Evolutionary conservation across 2,888 invertebrate species (phyloP).

Genomic region (Cremastinae sp.): DNA sequence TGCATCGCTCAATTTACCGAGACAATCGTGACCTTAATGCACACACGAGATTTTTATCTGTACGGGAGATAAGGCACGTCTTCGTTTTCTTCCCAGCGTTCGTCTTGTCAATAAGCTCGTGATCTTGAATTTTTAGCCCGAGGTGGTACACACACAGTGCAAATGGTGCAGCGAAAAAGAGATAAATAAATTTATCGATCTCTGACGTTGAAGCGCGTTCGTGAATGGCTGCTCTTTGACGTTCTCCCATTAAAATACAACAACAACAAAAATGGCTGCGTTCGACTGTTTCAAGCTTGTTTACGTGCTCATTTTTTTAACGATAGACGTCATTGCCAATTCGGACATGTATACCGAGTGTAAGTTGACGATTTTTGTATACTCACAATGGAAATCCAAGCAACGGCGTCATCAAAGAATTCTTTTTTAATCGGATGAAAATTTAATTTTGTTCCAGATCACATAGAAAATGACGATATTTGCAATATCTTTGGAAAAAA

Average conservation of each 20-base stretch:
- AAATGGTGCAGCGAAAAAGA: not conserved
- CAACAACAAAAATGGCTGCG: conserved; percentile 38
- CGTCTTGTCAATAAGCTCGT: too few species aligned
- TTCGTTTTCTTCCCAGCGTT: too few species aligned
- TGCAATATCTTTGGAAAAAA: conserved; percentile 66
- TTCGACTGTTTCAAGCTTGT: conserved; percentile 32
- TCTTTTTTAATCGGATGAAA: too few species aligned
- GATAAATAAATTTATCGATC: not conserved
- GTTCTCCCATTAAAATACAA: too few species aligned
- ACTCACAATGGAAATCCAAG: not conserved
- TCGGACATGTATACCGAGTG: conserved; percentile 19
- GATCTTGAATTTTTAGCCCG: too few species aligned
- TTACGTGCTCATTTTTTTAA: conserved; percentile 30
- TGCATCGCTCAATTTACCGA: too few species aligned
- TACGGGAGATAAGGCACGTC: too few species aligned
- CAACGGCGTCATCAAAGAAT: too few species aligned
- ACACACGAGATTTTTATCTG: too few species aligned
- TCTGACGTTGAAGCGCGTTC: not conserved
- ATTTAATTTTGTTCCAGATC: conserved; percentile 59
- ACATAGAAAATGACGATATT: conserved; percentile 64
- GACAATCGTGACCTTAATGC: too few species aligned
- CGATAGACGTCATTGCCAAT: conserved; percentile 1
- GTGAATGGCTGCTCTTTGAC: conserved; percentile 22
- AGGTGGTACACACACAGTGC: too few species aligned
- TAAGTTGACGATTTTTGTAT: conserved; percentile 5